Evolutionary conservation across 2,797 vertebrate species (phyloP).

Genomic region (Labroides dimidiatus): DNA sequence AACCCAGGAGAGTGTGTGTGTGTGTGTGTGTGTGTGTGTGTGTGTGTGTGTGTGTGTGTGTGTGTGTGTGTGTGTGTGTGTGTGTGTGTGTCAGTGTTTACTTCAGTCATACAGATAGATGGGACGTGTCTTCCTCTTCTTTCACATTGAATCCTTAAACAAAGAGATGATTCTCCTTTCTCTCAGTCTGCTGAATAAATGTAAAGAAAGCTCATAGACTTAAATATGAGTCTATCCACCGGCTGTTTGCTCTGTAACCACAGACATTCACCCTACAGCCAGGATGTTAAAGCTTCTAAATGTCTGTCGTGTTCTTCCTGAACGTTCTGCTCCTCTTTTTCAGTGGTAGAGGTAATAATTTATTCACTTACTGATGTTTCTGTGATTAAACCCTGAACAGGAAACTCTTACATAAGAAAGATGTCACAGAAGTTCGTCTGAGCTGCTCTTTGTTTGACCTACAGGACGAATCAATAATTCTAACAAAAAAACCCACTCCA

Average conservation of each 20-base stretch:
- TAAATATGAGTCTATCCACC: slow-evolving; percentile 16
- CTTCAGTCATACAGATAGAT: slow-evolving; percentile 71
- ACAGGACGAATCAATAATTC: not conserved
- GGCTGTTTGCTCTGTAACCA: slow-evolving; percentile 1
- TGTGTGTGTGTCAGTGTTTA: slow-evolving; percentile 68
- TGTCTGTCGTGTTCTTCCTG: not conserved
- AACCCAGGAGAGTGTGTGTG: slow-evolving; percentile 39
- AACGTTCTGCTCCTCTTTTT: no score
- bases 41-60: not conserved
- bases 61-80: not conserved
- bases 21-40: slow-evolving; percentile 20
- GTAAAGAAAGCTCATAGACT: slow-evolving; percentile 10
- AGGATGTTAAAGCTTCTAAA: not conserved
- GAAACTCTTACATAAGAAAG: not conserved
- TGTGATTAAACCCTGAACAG: not conserved
- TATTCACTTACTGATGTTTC: not conserved
- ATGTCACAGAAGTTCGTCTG: not conserved
- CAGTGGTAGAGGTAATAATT: not conserved
- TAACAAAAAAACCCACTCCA: not conserved
- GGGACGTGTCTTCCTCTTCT: slow-evolving; percentile 40
- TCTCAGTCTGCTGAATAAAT: slow-evolving; percentile 32
- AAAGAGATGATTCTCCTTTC: slow-evolving; percentile 35
- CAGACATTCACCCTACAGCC: not conserved
- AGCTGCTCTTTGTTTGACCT: not conserved
- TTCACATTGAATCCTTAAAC: slow-evolving; percentile 42